Evolutionary conservation across 2,113 vertebrate genomes (phyloP), one percentile per base, ranked within the genome.

Genomic region (Lonchura striata): DNA sequence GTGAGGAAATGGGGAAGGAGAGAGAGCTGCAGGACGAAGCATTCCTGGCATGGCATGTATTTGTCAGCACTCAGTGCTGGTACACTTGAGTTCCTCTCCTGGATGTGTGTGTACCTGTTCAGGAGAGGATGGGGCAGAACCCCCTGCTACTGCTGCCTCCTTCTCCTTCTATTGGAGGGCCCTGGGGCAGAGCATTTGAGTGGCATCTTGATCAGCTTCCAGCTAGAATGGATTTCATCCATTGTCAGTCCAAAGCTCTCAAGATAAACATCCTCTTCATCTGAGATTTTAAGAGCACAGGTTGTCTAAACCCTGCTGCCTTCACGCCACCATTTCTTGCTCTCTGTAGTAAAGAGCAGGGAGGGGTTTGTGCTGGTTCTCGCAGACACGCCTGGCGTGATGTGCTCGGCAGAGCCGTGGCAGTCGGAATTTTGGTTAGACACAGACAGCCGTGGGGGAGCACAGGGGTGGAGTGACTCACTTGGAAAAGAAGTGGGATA

Each of bases 251-350:
- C 59, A 44, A 59, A 70, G 54, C 46, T 76, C 63, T 85, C 21
- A 7, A 74, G 66, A 65, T 39, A 46, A 91, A 42, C 33, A 77
- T 59, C 50, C 68, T 79, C 42, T 60, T 54, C 42, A 31, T 21
- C 56, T 28, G 41, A 68, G 71, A 57, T 24, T 8, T 44, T 46
- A 33, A 59, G 56, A 80, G 20, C 54, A 17, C 68, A 30, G 47
- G 15, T 35, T 66, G 8, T 88, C 44, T 56, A 21, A 71, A 27
- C 42, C 41, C 37, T 21, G n/a, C 21, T 78, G 86, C 68, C 66
- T 78, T 86, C 49, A 13, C 0, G 0, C 6, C 0, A 2, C 5
- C 20, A 0, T 63, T 66, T 41, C 31, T 64, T 21, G n/a, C 41
- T 71, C 2, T 18, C 44, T 63, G n/a, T 7, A 11, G 20, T 3